Conservation (phyloP, 2,888 invertebrate species). For the Tipula vernalis region DNA sequence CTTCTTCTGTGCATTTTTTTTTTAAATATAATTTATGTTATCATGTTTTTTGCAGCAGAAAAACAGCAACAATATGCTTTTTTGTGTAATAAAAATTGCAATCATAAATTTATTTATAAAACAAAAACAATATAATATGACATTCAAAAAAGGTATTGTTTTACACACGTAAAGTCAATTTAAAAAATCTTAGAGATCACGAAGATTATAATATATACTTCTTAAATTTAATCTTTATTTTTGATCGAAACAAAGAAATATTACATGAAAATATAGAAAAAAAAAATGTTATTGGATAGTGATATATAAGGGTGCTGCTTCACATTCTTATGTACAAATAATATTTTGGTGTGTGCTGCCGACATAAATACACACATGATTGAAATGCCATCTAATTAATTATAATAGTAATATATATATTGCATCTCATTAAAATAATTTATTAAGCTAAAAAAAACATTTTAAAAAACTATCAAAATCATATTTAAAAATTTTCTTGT, state of each 20-base stretch:
- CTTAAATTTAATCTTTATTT: background rate
- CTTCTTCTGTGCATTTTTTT: background rate
- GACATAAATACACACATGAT: background rate
- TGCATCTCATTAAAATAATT: background rate
- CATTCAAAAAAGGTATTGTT: constrained; percentile 8
- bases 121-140: constrained; percentile 9
- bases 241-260: background rate
- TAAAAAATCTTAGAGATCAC: background rate
- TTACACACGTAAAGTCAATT: constrained; percentile 8
- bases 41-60: background rate
- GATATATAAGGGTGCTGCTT: background rate
- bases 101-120: background rate
- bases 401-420: background rate
- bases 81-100: background rate
- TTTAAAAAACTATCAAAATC: background rate
- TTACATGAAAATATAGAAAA: background rate
- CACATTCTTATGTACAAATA: background rate
- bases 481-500: background rate
- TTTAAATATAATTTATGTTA: constrained; percentile 7
- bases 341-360: background rate
- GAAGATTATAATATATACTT: background rate
- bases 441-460: background rate
- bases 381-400: background rate
- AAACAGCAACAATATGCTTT: background rate
- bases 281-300: background rate